Evolutionary conservation across 2,113 vertebrate species (phyloP).

Genomic region (Thunnus maccoyii): DNA sequence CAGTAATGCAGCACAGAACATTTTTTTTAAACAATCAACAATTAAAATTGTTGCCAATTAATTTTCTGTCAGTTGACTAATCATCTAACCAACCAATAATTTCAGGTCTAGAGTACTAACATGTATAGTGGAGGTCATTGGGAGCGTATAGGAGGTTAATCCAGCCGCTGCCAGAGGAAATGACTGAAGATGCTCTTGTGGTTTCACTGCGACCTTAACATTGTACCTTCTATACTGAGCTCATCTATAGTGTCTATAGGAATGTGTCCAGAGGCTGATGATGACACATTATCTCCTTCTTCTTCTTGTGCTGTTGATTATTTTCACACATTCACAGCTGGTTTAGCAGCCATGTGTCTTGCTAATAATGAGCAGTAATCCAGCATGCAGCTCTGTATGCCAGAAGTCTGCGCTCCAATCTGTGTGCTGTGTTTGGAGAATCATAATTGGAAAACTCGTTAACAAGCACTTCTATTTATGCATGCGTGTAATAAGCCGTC

Average conservation of each 20-base stretch:
- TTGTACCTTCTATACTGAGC: not conserved
- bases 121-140: too few species aligned
- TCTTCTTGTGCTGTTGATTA: conserved; percentile 46
- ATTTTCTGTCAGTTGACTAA: too few species aligned
- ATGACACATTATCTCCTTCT: not conserved
- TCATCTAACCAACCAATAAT: too few species aligned
- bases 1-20: too few species aligned
- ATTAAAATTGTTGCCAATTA: too few species aligned
- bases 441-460: conserved; percentile 27
- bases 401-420: conserved; percentile 39
- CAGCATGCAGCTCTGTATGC: conserved; percentile 28
- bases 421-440: conserved; percentile 38
- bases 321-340: conserved; percentile 39
- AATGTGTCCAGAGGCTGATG: not conserved
- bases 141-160: too few species aligned
- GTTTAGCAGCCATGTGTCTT: conserved; percentile 23
- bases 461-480: conserved; percentile 22
- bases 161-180: too few species aligned
- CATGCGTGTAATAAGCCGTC: conserved; percentile 16
- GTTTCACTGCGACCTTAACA: too few species aligned
- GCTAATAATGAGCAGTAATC: conserved; percentile 33
- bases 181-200: too few species aligned
- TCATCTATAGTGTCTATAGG: not conserved
- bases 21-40: too few species aligned
- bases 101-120: too few species aligned